Evolutionary conservation across 2,797 vertebrate genomes (phyloP).

Genomic region (Takifugu rubripes): DNA sequence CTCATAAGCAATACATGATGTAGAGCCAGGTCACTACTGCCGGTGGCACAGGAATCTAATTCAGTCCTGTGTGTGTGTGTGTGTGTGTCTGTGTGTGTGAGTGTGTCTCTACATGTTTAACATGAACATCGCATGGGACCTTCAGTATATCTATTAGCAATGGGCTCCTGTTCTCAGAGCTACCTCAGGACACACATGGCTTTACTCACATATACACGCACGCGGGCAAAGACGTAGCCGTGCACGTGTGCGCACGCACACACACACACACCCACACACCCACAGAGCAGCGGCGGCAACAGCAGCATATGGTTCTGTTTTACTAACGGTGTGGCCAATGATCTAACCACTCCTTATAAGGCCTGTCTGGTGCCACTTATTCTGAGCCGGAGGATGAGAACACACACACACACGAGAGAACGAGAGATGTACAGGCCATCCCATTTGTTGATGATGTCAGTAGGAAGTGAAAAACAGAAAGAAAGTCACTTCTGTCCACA

Average conservation of each 20-base stretch:
- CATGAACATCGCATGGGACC: slow-evolving; percentile 66
- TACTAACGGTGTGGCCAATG: slow-evolving; percentile 71
- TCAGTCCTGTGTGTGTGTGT: slow-evolving; percentile 1
- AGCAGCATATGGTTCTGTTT: slow-evolving; percentile 71
- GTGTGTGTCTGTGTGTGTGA: slow-evolving; percentile 3
- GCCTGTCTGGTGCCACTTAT: slow-evolving; percentile 77
- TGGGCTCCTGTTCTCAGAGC: slow-evolving; percentile 68
- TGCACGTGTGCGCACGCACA: slow-evolving; percentile 38
- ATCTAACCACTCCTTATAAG: slow-evolving; percentile 76
- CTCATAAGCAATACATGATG: no score
- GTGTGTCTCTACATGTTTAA: slow-evolving; percentile 38
- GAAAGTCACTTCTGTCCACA: background rate
- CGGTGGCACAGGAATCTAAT: no score
- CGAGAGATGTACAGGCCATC: background rate
- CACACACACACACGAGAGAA: slow-evolving; percentile 24
- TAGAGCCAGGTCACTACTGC: no score
- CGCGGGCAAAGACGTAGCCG: slow-evolving; percentile 1
- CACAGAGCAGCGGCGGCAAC: slow-evolving; percentile 35
- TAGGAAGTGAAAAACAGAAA: slow-evolving; percentile 21
- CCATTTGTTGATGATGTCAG: background rate
- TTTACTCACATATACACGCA: slow-evolving; percentile 40
- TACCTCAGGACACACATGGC: slow-evolving; percentile 69
- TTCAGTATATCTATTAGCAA: slow-evolving; percentile 65
- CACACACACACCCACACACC: slow-evolving; percentile 21
- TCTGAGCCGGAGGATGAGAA: slow-evolving; percentile 63